Conservation (phyloP, 2,113 vertebrate species). For the Colossoma macropomum region DNA sequence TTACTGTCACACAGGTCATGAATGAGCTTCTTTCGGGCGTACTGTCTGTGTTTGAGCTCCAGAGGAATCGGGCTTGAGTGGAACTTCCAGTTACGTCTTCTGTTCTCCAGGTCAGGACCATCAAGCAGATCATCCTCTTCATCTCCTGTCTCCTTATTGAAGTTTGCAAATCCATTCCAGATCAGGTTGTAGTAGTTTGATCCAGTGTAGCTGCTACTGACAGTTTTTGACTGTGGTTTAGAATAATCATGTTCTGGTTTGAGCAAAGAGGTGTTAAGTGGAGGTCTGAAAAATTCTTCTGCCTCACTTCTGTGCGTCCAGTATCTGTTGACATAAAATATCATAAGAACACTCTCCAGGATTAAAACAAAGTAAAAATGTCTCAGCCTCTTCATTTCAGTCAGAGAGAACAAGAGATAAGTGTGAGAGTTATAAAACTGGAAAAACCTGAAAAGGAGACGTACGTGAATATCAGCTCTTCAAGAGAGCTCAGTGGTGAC, state of each 20-base stretch:
- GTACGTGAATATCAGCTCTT: neutral
- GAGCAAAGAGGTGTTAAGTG: neutral
- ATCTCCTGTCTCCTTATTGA: neutral
- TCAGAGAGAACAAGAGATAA: neutral
- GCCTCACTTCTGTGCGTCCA: neutral
- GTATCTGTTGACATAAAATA: neutral
- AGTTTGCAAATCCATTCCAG: neutral
- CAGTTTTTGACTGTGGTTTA: neutral
- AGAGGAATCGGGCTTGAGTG: neutral
- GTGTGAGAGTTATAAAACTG: neutral
- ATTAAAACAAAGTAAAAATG: neutral
- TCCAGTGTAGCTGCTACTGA: neutral
- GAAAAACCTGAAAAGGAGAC: too few relatives aligned
- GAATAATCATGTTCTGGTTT: neutral
- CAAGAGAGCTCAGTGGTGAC: neutral
- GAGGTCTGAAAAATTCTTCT: neutral
- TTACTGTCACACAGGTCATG: constrained; percentile 82
- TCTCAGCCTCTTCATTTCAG: neutral
- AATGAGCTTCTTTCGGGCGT: constrained; percentile 80
- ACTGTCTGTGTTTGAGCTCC: constrained; percentile 70
- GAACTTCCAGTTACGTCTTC: neutral
- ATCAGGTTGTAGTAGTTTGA: neutral
- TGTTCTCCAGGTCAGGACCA: neutral
- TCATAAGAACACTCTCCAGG: neutral
- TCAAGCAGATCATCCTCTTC: neutral